Percentiles rank a stretch among this genome's conserved stretches.
Conservation (phyloP, 2,797 vertebrate species). For the Helicolenus hilgendorfi region DNA sequence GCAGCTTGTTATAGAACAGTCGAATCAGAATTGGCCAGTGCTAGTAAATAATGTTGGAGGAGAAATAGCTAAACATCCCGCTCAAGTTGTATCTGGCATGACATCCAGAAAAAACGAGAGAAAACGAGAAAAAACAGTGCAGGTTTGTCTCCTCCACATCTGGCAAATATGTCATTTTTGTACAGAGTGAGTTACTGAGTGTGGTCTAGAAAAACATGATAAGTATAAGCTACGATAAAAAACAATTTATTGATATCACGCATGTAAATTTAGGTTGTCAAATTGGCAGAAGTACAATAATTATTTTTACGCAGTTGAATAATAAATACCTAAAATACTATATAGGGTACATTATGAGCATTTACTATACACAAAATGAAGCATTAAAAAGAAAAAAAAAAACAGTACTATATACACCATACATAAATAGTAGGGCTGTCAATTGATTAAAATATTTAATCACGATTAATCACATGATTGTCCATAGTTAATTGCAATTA, state of each 20-base stretch:
- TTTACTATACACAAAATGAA: neutral
- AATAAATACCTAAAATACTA: neutral
- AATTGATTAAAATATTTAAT: too few species aligned
- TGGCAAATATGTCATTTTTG: neutral
- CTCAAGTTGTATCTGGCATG: neutral
- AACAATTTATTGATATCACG: neutral
- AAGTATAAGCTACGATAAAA: neutral
- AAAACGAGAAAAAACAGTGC: neutral
- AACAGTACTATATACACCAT: neutral
- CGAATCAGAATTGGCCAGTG: neutral
- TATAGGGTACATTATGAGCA: neutral
- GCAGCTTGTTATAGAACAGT: too few species aligned
- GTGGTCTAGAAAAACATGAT: neutral
- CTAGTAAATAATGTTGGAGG: neutral
- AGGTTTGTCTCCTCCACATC: neutral
- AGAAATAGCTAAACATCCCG: neutral
- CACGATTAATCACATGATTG: too few species aligned
- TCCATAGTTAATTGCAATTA: rapidly evolving
- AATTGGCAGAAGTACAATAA: neutral
- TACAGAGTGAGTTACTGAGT: neutral
- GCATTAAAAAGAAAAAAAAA: neutral
- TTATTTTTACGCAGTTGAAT: neutral
- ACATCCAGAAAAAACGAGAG: neutral
- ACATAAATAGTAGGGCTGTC: too few species aligned
- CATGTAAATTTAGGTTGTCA: neutral